Evolutionary conservation across 2,797 vertebrate species (phyloP), one percentile per base, ranked within the genome.

Genomic region (Cetoscarus ocellatus): DNA sequence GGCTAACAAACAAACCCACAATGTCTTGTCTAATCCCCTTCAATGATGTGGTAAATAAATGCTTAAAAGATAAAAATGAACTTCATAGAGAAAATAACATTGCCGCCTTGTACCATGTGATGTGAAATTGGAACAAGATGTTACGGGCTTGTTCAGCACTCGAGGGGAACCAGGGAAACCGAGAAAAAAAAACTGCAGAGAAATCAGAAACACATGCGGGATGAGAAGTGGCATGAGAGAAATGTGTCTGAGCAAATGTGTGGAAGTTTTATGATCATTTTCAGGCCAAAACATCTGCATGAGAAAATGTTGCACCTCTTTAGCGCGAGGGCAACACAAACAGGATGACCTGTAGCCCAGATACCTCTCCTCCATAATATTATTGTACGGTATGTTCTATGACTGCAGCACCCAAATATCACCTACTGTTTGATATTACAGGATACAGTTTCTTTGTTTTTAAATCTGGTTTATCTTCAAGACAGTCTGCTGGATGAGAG

Each of bases 51-150:
- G 12, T 8, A 48, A 13, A 49, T 11, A 1, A 8, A 50, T 34
- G 42, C 38, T 38, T 19, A 1, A 43, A 45, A 10, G 10, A 7
- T 38, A 38, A 8, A 0, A 39, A 27, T 27, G 49, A 34, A 61
- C 35, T 6, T 75, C 51, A 48, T 2, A 14, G 7, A 40, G 4
- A 40, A 47, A 58, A 61, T 38, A 10, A 47, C 43, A 55, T 64
- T 54, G 8, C 1, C 5, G 14, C 45, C 17, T n/a, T 35, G 62
- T 52, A 17, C 63, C 36, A 48, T 60, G 54, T 48, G 18, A 55
- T 34, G 10, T 39, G 6, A 54, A 79, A 83, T 61, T 18, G 62
- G 49, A 81, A 65, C 83, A 86, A 82, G 70, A 66, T 83, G 70
- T 65, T 7, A 10, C 54, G 67, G 10, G 12, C 9, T 0, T 53